A percentile compares a stretch with the other conserved stretches of the same genome.
These are phyloP conservation scores for Hanleya hanleyi DNA, from an alignment of 2,888 invertebrate species.

Conservation along the genomic window DNA sequence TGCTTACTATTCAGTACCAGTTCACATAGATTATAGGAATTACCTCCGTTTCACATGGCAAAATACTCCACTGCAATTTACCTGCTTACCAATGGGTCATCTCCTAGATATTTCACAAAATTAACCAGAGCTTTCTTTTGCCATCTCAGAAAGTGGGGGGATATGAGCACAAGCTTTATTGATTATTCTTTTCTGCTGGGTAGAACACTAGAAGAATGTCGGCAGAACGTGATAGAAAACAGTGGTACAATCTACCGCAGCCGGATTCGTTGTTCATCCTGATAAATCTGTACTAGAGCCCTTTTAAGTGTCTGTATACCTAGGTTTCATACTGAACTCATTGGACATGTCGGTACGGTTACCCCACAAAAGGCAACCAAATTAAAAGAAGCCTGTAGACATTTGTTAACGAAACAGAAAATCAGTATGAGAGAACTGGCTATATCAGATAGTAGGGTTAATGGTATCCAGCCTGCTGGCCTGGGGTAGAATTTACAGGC, in stretches of 20 bases:
- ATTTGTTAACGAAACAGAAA: not conserved
- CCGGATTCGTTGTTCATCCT: not conserved
- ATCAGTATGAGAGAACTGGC: not conserved
- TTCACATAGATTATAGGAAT: no score
- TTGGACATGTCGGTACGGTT: not conserved
- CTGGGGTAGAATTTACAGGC: not conserved
- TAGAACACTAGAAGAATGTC: not conserved
- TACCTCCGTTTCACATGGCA: no score
- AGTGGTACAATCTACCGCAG: not conserved
- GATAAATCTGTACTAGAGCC: not conserved
- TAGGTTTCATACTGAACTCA: not conserved
- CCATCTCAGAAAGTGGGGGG: not conserved
- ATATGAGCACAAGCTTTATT: not conserved
- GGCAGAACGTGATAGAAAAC: not conserved
- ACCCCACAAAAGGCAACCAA: not conserved
- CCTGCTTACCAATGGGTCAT: no score
- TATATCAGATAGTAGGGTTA: not conserved
- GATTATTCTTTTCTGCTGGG: not conserved
- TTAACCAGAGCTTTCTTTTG: not conserved
- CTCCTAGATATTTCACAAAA: not conserved
- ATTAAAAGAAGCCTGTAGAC: not conserved
- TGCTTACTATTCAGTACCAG: no score
- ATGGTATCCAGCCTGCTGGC: not conserved
- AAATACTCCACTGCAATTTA: no score
- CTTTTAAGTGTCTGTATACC: not conserved